Evolutionary conservation across 2,113 vertebrate genomes (phyloP), one percentile per base, ranked within the genome.

Genomic region (Engraulis encrasicolus): DNA sequence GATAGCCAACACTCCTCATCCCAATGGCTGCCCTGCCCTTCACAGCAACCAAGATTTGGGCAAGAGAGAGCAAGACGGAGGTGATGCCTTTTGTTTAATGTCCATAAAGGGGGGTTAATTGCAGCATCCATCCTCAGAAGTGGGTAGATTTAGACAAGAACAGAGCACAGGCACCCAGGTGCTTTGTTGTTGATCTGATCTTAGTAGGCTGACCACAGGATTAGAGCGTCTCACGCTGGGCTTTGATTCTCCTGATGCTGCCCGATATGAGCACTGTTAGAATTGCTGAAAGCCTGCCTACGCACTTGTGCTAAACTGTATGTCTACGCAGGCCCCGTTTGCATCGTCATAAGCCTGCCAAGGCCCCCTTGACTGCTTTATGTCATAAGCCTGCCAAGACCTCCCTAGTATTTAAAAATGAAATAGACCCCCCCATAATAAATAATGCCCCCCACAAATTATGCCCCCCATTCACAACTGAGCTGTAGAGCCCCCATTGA

Each of bases 1-100:
- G 83, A 14, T 66, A 61, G 78, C 81, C 34, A 0, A 1, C 18
- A 17, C n/a, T 45, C 40, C 71, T 37, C 31, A 81, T 88, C 38
- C 40, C 77, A 19, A 81, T 81, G 82, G 80, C 66, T 78, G 52
- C n/a, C 81, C 71, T 81, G 49, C 31, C 79, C 34, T 83, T 86
- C 14, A 81, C 61, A 31, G 38, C 0, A 40, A 81, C 49, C 77
- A 27, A 1, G 31, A 11, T 54, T 81, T 40, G 80, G 74, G 11
- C 85, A 27, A 77, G 27, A 4, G 66, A 77, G 77, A n/a, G n/a
- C n/a, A n/a, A n/a, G n/a, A n/a, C n/a, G n/a, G n/a, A n/a, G n/a
- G n/a, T n/a, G n/a, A 82, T 50, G 38, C 34, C 27, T 71, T 74
- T 74, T 74, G 66, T 74, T 74, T 74, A 74, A 74, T 74, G 66